Evolutionary conservation across 2,797 vertebrate genomes (phyloP).

Genomic region (Anomalospiza imberbis): DNA sequence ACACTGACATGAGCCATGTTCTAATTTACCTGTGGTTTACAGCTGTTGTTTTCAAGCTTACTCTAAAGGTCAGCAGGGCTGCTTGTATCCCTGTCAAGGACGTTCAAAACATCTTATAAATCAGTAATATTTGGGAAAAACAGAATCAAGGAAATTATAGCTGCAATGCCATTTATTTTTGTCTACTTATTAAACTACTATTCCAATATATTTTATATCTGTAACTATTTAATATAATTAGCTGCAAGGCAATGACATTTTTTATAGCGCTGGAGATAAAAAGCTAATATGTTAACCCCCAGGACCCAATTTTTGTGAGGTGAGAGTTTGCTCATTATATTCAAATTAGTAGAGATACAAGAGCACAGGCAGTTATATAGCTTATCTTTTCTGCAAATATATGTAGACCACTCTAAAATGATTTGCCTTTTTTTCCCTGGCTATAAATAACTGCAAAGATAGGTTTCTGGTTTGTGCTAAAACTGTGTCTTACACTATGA

Average conservation of each 20-base stretch:
- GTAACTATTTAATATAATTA: constrained; percentile 57
- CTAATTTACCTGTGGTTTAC: constrained; percentile 60
- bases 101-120: background rate
- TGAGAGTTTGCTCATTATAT: constrained; percentile 57
- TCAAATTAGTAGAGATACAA: constrained; percentile 49
- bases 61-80: constrained; percentile 21
- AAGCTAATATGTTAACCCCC: constrained; percentile 50
- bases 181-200: constrained; percentile 41
- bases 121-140: constrained; percentile 27
- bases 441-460: constrained; percentile 29
- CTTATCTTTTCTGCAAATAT: constrained; percentile 45
- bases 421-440: background rate
- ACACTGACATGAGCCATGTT: background rate
- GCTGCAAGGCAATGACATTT: constrained; percentile 23
- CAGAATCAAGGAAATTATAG: constrained; percentile 25
- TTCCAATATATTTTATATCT: constrained; percentile 32
- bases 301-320: constrained; percentile 42
- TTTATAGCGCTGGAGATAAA: constrained; percentile 42
- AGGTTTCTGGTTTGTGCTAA: constrained; percentile 2
- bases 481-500: background rate
- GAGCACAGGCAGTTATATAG: background rate
- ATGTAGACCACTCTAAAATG: constrained; percentile 15
- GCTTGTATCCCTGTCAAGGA: constrained; percentile 31
- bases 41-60: constrained; percentile 13
- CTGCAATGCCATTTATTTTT: constrained; percentile 43